These are phyloP conservation scores for Nansenia antarctica DNA, from an alignment of 2,113 vertebrate species.

Conservation along the genomic window DNA sequence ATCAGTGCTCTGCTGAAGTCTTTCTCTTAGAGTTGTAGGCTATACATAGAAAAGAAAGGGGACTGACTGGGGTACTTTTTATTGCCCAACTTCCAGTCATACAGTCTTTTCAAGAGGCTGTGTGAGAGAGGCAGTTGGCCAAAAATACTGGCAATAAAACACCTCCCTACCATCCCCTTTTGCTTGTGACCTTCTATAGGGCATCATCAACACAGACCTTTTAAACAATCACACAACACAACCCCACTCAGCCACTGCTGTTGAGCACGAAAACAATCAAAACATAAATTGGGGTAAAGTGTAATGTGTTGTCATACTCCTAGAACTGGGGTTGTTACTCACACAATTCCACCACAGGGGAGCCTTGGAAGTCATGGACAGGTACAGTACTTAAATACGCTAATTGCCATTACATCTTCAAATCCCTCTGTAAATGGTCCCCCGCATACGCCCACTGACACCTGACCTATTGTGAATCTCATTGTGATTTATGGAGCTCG, in stretches of 20 bases:
- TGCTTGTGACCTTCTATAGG: not conserved
- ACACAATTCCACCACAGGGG: not conserved
- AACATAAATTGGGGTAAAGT: not conserved
- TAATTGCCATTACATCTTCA: not conserved
- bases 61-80: not conserved
- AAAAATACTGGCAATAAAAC: not conserved
- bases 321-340: not conserved
- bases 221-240: not conserved
- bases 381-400: not conserved
- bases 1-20: not conserved
- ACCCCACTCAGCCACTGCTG: not conserved
- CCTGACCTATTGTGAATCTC: not conserved
- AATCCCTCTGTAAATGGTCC: constrained; percentile 2
- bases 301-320: not conserved
- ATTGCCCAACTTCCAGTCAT: not conserved
- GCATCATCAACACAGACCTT: not conserved
- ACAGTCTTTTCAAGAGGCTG: not conserved
- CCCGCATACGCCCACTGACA: not conserved
- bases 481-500: not conserved
- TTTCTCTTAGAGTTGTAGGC: not conserved
- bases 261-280: not conserved
- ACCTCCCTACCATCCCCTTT: not conserved
- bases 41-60: not conserved
- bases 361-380: not conserved
- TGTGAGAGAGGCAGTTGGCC: not conserved